Conservation (phyloP, 1,140 invertebrate genomes). For the Drosophila nikananu region DNA sequence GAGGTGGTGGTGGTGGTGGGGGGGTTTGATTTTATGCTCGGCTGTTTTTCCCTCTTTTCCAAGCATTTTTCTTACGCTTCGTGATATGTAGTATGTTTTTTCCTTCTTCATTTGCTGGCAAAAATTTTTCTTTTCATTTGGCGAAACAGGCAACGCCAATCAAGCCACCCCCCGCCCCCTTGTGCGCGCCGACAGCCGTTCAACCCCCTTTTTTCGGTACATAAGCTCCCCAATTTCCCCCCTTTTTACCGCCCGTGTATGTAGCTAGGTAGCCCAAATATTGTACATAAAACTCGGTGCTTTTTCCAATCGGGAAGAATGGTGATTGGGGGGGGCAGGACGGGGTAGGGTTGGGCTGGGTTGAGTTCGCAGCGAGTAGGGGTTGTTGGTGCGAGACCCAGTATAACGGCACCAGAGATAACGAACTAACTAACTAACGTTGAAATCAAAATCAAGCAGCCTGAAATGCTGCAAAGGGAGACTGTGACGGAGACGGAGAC, state of each 20-base stretch:
- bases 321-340: background rate
- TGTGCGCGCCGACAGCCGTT: background rate
- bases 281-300: slow-evolving; percentile 59
- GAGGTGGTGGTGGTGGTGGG: background rate
- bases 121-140: slow-evolving; percentile 72
- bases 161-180: slow-evolving; percentile 38
- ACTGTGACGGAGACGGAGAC: too few relatives aligned
- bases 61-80: slow-evolving; percentile 45
- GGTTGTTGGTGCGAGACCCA: slow-evolving; percentile 23
- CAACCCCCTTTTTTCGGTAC: slow-evolving; percentile 29
- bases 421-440: slow-evolving; percentile 78
- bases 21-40: slow-evolving; percentile 38
- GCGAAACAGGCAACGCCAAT: slow-evolving; percentile 65
- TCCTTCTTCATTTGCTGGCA: slow-evolving; percentile 72
- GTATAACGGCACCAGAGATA: slow-evolving; percentile 53
- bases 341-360: background rate
- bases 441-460: slow-evolving; percentile 65
- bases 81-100: slow-evolving; percentile 30
- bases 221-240: slow-evolving; percentile 43
- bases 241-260: background rate
- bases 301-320: slow-evolving; percentile 4
- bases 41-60: slow-evolving; percentile 41
- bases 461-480: slow-evolving; percentile 20
- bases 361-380: slow-evolving; percentile 9
- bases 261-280: slow-evolving; percentile 45